A percentile compares a stretch with the other conserved stretches of the same genome.
Conservation (phyloP, 92 coral and sea anemone species). For the Parazoanthus swiftii region DNA sequence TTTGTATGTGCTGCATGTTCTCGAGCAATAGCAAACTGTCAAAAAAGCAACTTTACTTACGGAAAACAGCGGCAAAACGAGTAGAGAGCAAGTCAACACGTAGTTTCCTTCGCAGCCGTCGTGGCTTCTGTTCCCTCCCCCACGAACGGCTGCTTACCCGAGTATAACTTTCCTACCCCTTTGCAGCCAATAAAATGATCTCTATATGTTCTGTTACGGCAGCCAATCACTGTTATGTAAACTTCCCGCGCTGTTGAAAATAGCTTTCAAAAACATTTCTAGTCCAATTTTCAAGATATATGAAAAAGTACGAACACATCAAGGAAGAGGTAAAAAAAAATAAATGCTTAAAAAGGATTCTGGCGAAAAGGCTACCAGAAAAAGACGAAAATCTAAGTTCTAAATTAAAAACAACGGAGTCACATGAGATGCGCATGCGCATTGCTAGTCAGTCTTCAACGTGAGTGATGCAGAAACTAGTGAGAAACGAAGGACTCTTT, state of each 20-base stretch:
- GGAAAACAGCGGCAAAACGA: conserved; percentile 24
- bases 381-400: background rate
- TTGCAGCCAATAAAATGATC: background rate
- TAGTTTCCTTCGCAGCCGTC: background rate
- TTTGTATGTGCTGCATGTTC: conserved; percentile 32
- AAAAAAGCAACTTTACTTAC: conserved; percentile 32
- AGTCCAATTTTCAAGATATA: background rate
- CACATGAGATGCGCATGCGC: too few relatives aligned
- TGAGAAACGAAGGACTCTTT: too few relatives aligned
- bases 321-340: conserved; percentile 6
- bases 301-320: background rate
- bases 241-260: conserved; percentile 6
- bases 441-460: too few relatives aligned
- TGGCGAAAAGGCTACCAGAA: conserved; percentile 2
- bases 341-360: conserved; percentile 1
- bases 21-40: conserved; percentile 24
- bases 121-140: too few relatives aligned
- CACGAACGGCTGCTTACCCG: background rate
- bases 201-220: conserved; percentile 1
- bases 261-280: background rate
- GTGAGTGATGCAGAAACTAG: too few relatives aligned
- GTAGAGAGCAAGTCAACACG: conserved; percentile 20
- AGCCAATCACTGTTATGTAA: background rate
- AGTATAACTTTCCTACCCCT: background rate
- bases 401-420: background rate